Evolutionary conservation across 2,113 vertebrate genomes (phyloP), one percentile per base, ranked within the genome.

Genomic region (Barbus barbus): DNA sequence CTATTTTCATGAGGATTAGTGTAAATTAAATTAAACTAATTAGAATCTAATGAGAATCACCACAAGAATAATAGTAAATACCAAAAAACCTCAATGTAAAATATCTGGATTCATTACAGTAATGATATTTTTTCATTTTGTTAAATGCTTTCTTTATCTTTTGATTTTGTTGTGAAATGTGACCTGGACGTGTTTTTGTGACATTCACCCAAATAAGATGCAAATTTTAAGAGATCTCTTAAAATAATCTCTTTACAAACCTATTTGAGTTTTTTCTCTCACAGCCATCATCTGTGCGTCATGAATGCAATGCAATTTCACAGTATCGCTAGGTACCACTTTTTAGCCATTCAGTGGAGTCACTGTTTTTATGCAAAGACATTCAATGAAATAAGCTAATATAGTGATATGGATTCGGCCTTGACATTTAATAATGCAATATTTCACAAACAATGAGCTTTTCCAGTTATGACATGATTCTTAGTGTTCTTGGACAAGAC

Each of bases 281-380:
- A n/a, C n/a, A n/a, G n/a, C n/a, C n/a, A n/a, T n/a, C n/a, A n/a
- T n/a, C n/a, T n/a, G n/a, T n/a, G 44, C 51, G 9, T 78, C 58
- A 73, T 36, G 4, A 72, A 13, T 63, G 9, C 36, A 53, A 28
- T 73, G 48, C 14, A 28, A 7, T 41, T 46, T 60, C 14, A n/a
- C 3, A 46, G 14, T 41, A 77, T 75, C 31, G 12, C 24, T 9
- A 38, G 7, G 20, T 41, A 22, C 20, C 8, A 8, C 38, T 38
- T 8, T 38, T 38, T 8, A 38, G 38, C 38, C 38, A 38, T 38
- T 38, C 38, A 38, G 36, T 9, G 38, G 38, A 38, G 38, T 38
- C 38, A 38, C 38, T 38, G 38, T 83, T 83, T 63, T 36, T 84
- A 69, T 56, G 73, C 63, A 77, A 53, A 51, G 33, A 69, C 56